Conservation (phyloP, 1,140 invertebrate species). For the Aphelinus atriplicis region DNA sequence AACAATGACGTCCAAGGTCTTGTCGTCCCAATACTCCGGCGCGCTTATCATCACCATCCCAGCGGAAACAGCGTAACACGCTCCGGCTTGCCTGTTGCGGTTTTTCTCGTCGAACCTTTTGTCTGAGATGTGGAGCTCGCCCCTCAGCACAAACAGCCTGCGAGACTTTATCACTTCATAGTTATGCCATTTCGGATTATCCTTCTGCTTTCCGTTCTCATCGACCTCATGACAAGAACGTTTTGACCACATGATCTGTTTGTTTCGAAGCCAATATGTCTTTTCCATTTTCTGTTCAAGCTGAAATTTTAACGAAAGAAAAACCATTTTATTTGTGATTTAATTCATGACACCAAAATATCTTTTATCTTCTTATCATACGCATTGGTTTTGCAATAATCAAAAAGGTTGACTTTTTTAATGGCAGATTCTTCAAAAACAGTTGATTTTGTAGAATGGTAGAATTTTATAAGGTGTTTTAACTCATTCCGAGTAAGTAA, state of each 20-base stretch:
- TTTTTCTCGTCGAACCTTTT: constrained; percentile 50
- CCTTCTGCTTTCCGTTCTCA: constrained; percentile 8
- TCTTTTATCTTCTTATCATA: too few relatives aligned
- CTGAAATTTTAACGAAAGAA: neutral
- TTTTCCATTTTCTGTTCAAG: constrained; percentile 43
- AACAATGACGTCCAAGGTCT: constrained; percentile 52
- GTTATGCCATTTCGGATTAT: constrained; percentile 49
- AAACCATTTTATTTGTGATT: too few relatives aligned
- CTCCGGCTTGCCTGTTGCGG: constrained; percentile 49
- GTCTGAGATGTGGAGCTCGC: constrained; percentile 51
- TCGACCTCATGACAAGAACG: neutral
- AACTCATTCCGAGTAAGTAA: too few relatives aligned
- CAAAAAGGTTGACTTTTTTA: too few relatives aligned
- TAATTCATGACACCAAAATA: too few relatives aligned
- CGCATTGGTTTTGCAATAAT: too few relatives aligned
- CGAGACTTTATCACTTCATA: constrained; percentile 49
- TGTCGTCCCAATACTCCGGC: constrained; percentile 57
- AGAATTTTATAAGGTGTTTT: too few relatives aligned
- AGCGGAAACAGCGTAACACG: constrained; percentile 56
- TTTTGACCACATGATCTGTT: constrained; percentile 47
- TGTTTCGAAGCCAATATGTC: constrained; percentile 46
- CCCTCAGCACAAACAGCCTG: constrained; percentile 54
- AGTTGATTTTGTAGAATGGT: too few relatives aligned
- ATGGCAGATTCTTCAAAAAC: too few relatives aligned
- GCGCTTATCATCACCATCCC: constrained; percentile 56